Conservation (phyloP, 2,888 invertebrate species). For the Lissonota sp. region DNA sequence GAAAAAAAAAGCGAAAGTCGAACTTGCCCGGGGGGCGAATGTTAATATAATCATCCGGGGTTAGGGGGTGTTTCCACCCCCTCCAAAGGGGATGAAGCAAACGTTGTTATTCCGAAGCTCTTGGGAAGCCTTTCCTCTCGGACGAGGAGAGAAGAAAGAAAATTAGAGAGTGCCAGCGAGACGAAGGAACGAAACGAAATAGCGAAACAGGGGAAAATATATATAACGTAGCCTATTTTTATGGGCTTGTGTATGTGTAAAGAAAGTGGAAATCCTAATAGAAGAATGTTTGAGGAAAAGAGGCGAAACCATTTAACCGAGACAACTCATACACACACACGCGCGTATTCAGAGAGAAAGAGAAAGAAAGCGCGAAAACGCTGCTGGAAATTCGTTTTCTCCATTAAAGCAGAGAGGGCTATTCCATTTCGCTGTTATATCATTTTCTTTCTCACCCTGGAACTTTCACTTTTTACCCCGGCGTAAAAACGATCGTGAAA, state of each 20-base stretch:
- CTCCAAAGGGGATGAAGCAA: constrained; percentile 65
- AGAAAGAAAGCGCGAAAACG: constrained; percentile 55
- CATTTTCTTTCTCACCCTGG: too few species aligned
- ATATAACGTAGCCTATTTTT: not conserved
- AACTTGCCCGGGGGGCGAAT: constrained; percentile 58
- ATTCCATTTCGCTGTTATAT: too few species aligned
- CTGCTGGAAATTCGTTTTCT: constrained; percentile 70
- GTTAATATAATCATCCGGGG: constrained; percentile 66
- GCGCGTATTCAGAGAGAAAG: not conserved
- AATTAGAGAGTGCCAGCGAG: constrained; percentile 57
- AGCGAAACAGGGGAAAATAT: constrained; percentile 27
- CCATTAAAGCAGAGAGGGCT: constrained; percentile 46
- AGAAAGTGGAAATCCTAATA: constrained; percentile 54
- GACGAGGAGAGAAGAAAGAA: constrained; percentile 58
- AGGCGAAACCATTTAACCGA: constrained; percentile 74
- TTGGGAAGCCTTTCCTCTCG: constrained; percentile 8
- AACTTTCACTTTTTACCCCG: too few species aligned
- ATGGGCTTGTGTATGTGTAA: constrained; percentile 4
- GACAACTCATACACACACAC: constrained; percentile 72
- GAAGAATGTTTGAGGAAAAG: constrained; percentile 65
- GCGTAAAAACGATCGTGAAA: too few species aligned
- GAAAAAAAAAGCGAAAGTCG: constrained; percentile 23
- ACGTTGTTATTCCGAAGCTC: constrained; percentile 72
- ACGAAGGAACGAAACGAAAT: constrained; percentile 29
- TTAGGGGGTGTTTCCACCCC: constrained; percentile 34